These are phyloP conservation scores for Peribatodes rhomboidaria DNA, from an alignment of 2,888 invertebrate genomes.

Conservation along the genomic window DNA sequence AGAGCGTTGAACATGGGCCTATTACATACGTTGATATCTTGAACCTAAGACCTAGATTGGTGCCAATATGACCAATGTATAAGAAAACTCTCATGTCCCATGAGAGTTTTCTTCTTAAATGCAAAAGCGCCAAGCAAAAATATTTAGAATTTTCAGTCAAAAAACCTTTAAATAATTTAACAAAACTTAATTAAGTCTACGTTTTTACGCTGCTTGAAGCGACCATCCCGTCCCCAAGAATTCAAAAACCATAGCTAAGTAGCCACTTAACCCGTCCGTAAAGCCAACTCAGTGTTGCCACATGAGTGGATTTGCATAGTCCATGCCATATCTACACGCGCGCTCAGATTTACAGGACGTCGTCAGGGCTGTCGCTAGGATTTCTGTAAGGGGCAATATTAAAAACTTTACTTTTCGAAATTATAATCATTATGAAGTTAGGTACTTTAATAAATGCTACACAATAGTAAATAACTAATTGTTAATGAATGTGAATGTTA, in stretches of 20 bases:
- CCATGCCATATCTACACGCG: slow-evolving; percentile 61
- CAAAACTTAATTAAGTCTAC: background rate
- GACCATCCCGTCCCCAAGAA: slow-evolving; percentile 35
- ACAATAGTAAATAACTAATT: too few species aligned
- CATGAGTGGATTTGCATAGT: slow-evolving; percentile 77
- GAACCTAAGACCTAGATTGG: too few species aligned
- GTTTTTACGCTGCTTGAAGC: slow-evolving; percentile 22
- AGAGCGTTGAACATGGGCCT: too few species aligned
- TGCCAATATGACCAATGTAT: too few species aligned
- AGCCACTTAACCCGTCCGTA: slow-evolving; percentile 64
- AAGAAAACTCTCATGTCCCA: too few species aligned
- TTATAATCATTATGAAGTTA: too few species aligned
- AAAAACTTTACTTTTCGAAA: background rate
- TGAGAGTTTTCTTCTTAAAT: too few species aligned
- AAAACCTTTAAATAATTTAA: background rate
- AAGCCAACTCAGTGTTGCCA: slow-evolving; percentile 64
- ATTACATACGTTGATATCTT: too few species aligned
- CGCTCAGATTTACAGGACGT: slow-evolving; percentile 27
- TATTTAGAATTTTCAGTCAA: background rate
- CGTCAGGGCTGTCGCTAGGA: slow-evolving; percentile 7
- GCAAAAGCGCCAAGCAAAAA: too few species aligned
- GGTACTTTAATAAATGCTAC: too few species aligned
- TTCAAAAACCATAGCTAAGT: slow-evolving; percentile 51
- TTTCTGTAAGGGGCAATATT: background rate
- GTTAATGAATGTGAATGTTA: too few species aligned